Base-by-base conservation (phyloP, 2,113 vertebrate species). In the Sigmodon hispidus region DNA sequence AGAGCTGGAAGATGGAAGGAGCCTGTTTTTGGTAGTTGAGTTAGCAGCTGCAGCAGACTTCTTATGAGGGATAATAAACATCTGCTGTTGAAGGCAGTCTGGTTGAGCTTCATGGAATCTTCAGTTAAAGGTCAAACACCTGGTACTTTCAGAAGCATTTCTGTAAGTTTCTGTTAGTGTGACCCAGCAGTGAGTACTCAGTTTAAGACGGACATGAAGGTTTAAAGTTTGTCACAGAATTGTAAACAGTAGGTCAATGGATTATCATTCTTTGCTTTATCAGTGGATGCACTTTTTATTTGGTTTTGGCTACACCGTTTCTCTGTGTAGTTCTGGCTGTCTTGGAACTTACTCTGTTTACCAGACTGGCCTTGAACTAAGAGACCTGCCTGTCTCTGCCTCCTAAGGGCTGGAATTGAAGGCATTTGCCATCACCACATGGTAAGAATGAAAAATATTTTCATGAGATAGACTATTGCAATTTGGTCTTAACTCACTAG, bases 181-280 rank as follows among this genome's bases (percentile, higher is more conserved):
- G 70, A 92, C 69, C 81, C 61, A 40, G 79, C 26, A 70, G 55
- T 45, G 81, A 93, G 50, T 17, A 3, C 22, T 26, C 36, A 36
- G 57, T 88, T 79, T 45, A 50, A 80, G 69, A 90, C 93, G 59
- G n/a, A 93, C 76, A 87, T 61, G 72, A 91, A 93, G 52, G 17
- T 81, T 81, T 89, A 67, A 57, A 89, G 50, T 16, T 19, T 48
- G 50, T 65, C 87, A 73, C n/a, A 85, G 69, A 89, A 86, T 17
- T 63, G n/a, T 87, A 92, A 83, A 87, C 5, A 31, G 21, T 55
- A 87, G 76, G 52, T 69, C 45, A 86, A 91, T 96, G 10, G 43
- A 76, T 13, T 87, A 75, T 10, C 2, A 26, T 63, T 91, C 21
- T 65, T 90, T 92, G 69, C 22, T 43, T 40, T 29, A 59, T 59